Percentiles rank a stretch among this genome's conserved stretches.
Evolutionary conservation across 2,888 invertebrate species (phyloP).

Genomic region (Microctonus aethiopoides): DNA sequence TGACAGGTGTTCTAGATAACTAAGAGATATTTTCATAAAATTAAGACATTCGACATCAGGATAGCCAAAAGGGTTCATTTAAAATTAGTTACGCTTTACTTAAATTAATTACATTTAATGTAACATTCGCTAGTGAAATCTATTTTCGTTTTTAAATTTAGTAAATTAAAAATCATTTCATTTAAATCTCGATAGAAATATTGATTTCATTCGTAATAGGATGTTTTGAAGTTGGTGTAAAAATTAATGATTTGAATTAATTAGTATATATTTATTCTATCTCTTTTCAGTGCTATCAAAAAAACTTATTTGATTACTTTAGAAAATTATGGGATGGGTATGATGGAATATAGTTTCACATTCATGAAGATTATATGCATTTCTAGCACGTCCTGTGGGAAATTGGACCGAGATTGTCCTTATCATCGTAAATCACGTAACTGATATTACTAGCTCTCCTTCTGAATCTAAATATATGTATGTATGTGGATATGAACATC

Average conservation of each 20-base stretch:
- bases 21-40: no score
- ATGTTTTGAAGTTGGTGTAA: not conserved
- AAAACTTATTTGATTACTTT: slow-evolving; percentile 18
- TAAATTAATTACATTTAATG: no score
- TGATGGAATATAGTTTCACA: slow-evolving; percentile 51
- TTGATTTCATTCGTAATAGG: not conserved
- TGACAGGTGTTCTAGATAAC: no score
- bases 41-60: no score
- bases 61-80: no score
- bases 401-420: slow-evolving; percentile 58
- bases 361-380: slow-evolving; percentile 60
- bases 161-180: no score
- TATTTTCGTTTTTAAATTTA: no score
- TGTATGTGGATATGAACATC: no score
- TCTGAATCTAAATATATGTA: not conserved
- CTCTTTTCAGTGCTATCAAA: slow-evolving; percentile 30
- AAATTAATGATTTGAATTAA: not conserved
- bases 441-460: slow-evolving; percentile 47
- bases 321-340: slow-evolving; percentile 25
- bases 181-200: not conserved
- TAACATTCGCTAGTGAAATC: no score
- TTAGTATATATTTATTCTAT: slow-evolving; percentile 21
- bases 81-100: no score
- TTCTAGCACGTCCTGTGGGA: slow-evolving; percentile 55
- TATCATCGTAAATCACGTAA: slow-evolving; percentile 56